phyloP scores from a whole-genome alignment of 2,113 vertebrate species.

The Hystrix brachyura region DNA sequence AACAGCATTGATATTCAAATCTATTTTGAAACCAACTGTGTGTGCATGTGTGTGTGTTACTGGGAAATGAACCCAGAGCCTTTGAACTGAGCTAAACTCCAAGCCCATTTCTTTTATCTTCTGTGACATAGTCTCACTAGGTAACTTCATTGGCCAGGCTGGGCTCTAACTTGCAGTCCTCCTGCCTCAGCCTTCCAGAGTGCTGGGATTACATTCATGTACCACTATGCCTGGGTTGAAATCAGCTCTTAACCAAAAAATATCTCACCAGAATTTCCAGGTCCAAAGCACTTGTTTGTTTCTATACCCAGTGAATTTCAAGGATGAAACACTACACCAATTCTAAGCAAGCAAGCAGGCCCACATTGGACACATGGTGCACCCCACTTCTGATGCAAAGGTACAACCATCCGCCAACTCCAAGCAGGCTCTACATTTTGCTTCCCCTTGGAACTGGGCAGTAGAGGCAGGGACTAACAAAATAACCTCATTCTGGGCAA shows the following conservation, averaged over 20 bases:
- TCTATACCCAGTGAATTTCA: background rate
- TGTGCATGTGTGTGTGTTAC: background rate
- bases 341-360: background rate
- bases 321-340: background rate
- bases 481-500: background rate
- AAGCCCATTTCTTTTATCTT: background rate
- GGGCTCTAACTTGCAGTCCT: background rate
- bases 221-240: background rate
- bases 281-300: background rate
- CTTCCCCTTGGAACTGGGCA: background rate
- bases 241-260: constrained; percentile 37
- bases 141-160: background rate
- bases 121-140: background rate
- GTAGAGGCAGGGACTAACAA: background rate
- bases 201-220: background rate
- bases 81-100: background rate
- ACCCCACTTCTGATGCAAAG: background rate
- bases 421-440: background rate
- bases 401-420: background rate
- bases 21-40: background rate
- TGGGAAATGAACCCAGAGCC: background rate
- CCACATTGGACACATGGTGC: background rate
- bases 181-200: background rate
- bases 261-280: constrained; percentile 36
- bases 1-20: background rate